A percentile compares a stretch with the other conserved stretches of the same genome.
These are phyloP conservation scores for Basileuterus tristriatus DNA, from an alignment of 2,797 vertebrate genomes.

Conservation along the genomic window DNA sequence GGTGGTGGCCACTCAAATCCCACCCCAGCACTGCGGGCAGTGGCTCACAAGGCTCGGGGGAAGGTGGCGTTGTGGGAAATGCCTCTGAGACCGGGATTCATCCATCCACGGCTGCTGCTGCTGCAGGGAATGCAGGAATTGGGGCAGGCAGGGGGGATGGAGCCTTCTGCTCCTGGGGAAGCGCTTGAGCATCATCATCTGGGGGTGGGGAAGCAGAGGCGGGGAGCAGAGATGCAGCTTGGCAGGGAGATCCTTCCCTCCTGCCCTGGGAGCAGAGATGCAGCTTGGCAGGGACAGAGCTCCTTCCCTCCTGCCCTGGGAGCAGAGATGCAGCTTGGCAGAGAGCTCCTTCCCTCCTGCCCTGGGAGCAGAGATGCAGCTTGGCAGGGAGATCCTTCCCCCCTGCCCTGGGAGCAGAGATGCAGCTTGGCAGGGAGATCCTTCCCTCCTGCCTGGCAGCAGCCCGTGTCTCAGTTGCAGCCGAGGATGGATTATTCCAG, in stretches of 20 bases:
- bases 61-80: background rate
- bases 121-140: background rate
- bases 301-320: too few relatives aligned
- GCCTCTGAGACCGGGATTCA: accelerated
- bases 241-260: background rate
- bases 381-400: background rate
- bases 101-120: background rate
- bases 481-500: background rate
- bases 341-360: background rate
- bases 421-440: too few relatives aligned
- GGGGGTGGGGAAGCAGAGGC: background rate
- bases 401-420: too few relatives aligned
- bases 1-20: background rate
- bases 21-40: background rate
- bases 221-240: background rate
- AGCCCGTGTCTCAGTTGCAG: background rate
- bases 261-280: background rate
- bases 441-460: background rate
- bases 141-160: background rate
- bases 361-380: background rate
- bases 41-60: accelerated
- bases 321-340: too few relatives aligned
- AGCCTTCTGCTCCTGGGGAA: background rate
- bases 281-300: background rate
- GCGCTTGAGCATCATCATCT: background rate